Evolutionary conservation across 2,797 vertebrate species (phyloP).

Genomic region (Columba guinea): DNA sequence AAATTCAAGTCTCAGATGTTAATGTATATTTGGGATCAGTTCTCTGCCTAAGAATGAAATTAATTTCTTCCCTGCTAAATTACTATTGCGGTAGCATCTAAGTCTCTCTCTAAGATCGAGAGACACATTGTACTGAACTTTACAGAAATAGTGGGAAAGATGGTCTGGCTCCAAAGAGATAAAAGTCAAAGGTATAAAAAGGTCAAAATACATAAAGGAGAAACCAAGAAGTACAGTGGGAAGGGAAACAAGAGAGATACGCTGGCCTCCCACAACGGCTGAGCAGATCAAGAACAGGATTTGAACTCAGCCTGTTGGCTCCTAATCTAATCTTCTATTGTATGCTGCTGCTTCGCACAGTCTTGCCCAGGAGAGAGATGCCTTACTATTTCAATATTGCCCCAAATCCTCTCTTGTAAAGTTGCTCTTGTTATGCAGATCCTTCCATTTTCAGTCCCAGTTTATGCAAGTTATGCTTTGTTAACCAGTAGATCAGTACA

Average conservation of each 20-base stretch:
- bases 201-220: neutral
- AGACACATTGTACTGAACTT: neutral
- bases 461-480: neutral
- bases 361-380: neutral
- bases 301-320: neutral
- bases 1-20: neutral
- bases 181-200: conserved; percentile 19
- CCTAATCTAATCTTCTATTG: neutral
- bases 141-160: neutral
- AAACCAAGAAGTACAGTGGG: neutral
- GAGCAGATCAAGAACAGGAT: neutral
- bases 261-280: neutral
- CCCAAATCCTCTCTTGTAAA: neutral
- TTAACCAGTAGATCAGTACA: neutral
- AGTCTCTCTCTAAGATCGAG: neutral
- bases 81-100: accelerated
- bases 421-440: neutral
- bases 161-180: neutral
- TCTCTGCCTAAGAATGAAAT: neutral
- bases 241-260: neutral
- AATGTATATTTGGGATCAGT: neutral
- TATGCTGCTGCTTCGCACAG: neutral
- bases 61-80: neutral
- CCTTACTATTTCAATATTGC: neutral
- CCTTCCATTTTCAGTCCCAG: neutral